These are phyloP conservation scores for Cassiopea andromeda DNA, from an alignment of 30 jellyfish, hydroid and myxozoan genomes.

Conservation along the genomic window DNA sequence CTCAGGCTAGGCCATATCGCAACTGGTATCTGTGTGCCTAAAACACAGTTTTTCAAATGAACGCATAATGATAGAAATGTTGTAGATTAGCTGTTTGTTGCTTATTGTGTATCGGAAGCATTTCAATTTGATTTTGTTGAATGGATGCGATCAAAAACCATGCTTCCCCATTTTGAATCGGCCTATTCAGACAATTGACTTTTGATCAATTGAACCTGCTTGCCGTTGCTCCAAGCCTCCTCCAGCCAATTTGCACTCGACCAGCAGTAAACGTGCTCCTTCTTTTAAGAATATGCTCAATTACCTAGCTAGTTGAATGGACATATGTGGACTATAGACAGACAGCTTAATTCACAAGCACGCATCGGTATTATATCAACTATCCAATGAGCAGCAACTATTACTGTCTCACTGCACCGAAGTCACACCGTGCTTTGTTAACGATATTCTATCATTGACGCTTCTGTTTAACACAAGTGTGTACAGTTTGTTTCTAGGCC, in stretches of 20 bases:
- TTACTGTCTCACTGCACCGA: no score
- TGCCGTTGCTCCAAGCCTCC: neutral
- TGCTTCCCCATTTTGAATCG: slow-evolving; percentile 19
- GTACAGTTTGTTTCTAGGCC: no score
- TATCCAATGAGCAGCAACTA: no score
- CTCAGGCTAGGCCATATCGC: neutral
- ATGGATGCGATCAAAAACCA: slow-evolving; percentile 58
- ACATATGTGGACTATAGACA: no score
- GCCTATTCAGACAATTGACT: slow-evolving; percentile 39
- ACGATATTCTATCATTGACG: no score
- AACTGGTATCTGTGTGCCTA: neutral
- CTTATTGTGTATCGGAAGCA: slow-evolving; percentile 18
- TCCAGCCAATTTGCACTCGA: neutral
- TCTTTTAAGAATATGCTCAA: neutral
- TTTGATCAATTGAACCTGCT: slow-evolving; percentile 47
- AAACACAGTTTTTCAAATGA: neutral
- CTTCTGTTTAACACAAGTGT: no score
- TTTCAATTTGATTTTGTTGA: slow-evolving; percentile 14
- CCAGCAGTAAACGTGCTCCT: neutral
- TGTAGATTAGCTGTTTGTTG: neutral
- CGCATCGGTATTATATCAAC: no score
- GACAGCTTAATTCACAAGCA: no score
- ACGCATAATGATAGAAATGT: slow-evolving; percentile 3
- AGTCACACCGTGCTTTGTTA: no score
- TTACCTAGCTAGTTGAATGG: neutral